These are phyloP conservation scores for Sterrhoptilus dennistouni DNA, from an alignment of 2,113 vertebrate species.

Conservation along the genomic window DNA sequence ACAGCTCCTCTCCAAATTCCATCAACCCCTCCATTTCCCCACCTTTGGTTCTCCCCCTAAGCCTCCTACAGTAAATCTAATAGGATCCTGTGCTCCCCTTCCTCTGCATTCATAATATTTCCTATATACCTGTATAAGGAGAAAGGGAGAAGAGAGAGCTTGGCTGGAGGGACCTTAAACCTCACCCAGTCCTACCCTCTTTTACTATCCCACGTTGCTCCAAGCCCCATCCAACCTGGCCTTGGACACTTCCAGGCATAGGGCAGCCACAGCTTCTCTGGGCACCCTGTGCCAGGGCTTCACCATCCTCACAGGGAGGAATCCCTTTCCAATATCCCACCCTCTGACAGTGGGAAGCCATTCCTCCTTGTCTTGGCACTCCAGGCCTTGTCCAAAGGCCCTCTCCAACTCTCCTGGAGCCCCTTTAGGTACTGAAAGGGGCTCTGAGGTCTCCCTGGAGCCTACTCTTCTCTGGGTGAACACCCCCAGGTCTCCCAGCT, in stretches of 20 bases:
- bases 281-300: not conserved
- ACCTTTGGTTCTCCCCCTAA: not conserved
- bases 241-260: not conserved
- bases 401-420: not conserved
- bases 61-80: not conserved
- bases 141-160: not conserved
- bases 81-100: not conserved
- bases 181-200: not conserved
- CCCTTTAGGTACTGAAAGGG: not conserved
- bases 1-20: not conserved
- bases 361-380: not conserved
- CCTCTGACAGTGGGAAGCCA: not conserved
- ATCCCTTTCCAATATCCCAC: not conserved
- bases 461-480: not conserved
- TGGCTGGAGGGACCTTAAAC: not conserved
- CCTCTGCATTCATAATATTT: not conserved
- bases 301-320: too few species aligned
- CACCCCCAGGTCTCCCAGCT: not conserved
- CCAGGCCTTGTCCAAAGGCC: not conserved
- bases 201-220: not conserved
- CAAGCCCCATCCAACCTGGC: accelerated
- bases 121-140: not conserved
- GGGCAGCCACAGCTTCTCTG: not conserved
- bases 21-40: not conserved
- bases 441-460: not conserved